Evolutionary conservation across 2,797 vertebrate genomes (phyloP).

Genomic region (Platyrinchus mystaceus): DNA sequence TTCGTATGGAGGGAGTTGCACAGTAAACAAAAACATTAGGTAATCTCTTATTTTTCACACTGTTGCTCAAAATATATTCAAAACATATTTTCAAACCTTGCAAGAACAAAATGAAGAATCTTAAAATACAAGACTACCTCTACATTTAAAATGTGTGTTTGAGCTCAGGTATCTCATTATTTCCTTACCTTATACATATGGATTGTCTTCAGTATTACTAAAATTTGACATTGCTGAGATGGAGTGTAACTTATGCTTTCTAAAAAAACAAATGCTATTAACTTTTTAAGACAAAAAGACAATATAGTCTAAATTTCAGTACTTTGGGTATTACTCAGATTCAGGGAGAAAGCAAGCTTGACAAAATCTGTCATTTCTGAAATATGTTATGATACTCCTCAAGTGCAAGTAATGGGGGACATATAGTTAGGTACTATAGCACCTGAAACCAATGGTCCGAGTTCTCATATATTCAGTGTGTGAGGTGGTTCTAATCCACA

Average conservation of each 20-base stretch:
- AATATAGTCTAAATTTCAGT: background rate
- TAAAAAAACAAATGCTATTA: background rate
- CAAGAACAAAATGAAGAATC: slow-evolving; percentile 32
- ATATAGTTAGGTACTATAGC: background rate
- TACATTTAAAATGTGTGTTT: slow-evolving; percentile 14
- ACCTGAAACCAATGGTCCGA: accelerated
- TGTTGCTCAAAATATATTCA: slow-evolving; percentile 35
- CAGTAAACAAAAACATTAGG: slow-evolving; percentile 30
- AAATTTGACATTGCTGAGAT: slow-evolving; percentile 34
- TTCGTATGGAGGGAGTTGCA: background rate
- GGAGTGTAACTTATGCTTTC: slow-evolving; percentile 26
- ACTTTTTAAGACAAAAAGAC: slow-evolving; percentile 31
- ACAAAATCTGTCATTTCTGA: background rate
- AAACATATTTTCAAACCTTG: slow-evolving; percentile 46
- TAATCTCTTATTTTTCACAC: slow-evolving; percentile 37
- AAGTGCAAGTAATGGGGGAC: background rate
- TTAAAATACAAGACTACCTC: slow-evolving; percentile 38
- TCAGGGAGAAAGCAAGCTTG: slow-evolving; percentile 4
- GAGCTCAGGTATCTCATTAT: background rate
- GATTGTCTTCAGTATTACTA: slow-evolving; percentile 19
- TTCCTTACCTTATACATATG: slow-evolving; percentile 4
- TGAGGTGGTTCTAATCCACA: background rate
- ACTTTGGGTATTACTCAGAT: background rate
- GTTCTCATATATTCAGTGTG: background rate
- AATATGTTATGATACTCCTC: background rate